A percentile compares a stretch with the other conserved stretches of the same genome.
phyloP scores from a whole-genome alignment of 1,140 invertebrate species.

The Ylistrum balloti region DNA sequence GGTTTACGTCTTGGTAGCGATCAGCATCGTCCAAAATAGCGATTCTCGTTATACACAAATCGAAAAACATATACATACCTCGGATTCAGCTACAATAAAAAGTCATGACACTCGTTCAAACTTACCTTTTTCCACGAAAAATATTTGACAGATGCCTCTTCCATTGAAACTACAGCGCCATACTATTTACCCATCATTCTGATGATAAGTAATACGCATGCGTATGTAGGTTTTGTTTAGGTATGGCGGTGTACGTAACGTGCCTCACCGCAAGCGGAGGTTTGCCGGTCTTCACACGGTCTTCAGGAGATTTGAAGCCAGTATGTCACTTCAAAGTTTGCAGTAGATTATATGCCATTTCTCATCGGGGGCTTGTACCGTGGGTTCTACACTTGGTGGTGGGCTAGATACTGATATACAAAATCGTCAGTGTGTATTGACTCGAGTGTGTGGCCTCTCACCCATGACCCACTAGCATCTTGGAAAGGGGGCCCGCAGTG shows the following conservation, averaged over 20 bases:
- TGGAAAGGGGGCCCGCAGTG: constrained; percentile 10
- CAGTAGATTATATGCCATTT: constrained; percentile 34
- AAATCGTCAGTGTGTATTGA: constrained; percentile 34
- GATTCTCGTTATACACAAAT: constrained; percentile 41
- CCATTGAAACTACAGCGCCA: constrained; percentile 61
- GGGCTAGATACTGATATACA: constrained; percentile 17
- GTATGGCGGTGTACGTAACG: constrained; percentile 72
- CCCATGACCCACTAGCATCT: constrained; percentile 24
- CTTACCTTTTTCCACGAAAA: constrained; percentile 53
- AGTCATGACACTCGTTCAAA: constrained; percentile 56
- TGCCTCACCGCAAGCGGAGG: constrained; percentile 75
- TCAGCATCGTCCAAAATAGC: constrained; percentile 47
- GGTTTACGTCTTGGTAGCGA: constrained; percentile 16
- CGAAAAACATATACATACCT: constrained; percentile 42
- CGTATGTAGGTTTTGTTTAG: constrained; percentile 58
- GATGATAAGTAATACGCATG: constrained; percentile 63
- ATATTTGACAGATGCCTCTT: constrained; percentile 63
- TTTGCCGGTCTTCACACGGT: constrained; percentile 74
- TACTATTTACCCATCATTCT: constrained; percentile 62
- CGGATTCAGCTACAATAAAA: constrained; percentile 36
- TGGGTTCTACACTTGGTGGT: constrained; percentile 14
- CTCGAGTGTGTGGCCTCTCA: constrained; percentile 14
- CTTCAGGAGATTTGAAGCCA: constrained; percentile 57
- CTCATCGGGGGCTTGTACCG: background rate
- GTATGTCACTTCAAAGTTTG: constrained; percentile 49